phyloP scores from a whole-genome alignment of 2,888 invertebrate genomes.

The Eupithecia tripunctaria region DNA sequence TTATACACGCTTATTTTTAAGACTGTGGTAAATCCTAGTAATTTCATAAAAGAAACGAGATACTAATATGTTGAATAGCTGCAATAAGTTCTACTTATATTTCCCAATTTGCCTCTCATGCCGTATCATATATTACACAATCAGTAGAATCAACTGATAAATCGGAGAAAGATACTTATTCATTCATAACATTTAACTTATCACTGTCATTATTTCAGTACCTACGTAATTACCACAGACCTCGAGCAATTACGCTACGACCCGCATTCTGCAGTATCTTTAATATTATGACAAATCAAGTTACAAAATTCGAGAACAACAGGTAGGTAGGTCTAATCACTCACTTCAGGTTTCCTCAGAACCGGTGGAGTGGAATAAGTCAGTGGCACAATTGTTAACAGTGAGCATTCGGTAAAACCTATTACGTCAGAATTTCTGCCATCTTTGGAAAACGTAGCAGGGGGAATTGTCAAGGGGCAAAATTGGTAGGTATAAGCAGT shows the following conservation, averaged over 20 bases:
- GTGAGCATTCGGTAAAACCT: constrained; percentile 29
- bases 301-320: constrained; percentile 19
- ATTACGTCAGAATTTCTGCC: constrained; percentile 27
- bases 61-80: not conserved
- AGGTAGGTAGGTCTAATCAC: constrained; percentile 18
- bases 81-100: not conserved
- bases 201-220: not conserved
- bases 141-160: not conserved
- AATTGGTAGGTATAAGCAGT: too few relatives aligned
- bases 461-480: too few relatives aligned
- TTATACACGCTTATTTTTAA: not conserved
- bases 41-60: not conserved
- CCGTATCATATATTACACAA: not conserved
- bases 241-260: not conserved
- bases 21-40: not conserved
- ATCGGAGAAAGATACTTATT: not conserved
- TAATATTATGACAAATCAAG: not conserved
- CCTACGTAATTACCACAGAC: not conserved
- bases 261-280: not conserved
- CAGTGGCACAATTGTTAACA: constrained; percentile 36
- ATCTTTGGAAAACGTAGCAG: not conserved
- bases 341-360: constrained; percentile 39
- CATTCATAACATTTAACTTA: not conserved
- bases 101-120: not conserved
- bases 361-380: constrained; percentile 42